Conservation (phyloP, 2,888 invertebrate genomes). For the Epinotia demarniana region DNA sequence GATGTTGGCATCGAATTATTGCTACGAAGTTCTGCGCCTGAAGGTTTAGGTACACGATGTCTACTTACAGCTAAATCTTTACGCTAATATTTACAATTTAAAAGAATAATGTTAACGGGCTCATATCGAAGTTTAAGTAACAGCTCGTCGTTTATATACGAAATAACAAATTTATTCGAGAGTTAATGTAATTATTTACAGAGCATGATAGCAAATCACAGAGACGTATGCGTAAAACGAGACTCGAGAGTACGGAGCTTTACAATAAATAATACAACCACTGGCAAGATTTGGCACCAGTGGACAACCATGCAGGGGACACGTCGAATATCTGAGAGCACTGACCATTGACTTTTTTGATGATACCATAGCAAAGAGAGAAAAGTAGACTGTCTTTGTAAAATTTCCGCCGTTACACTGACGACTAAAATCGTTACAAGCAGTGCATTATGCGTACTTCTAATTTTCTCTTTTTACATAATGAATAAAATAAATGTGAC, state of each 20-base stretch:
- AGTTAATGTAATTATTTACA: constrained; percentile 72
- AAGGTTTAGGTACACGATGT: constrained; percentile 78
- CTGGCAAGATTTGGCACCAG: constrained; percentile 68
- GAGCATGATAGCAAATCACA: constrained; percentile 81
- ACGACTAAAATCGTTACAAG: background rate
- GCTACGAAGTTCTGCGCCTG: constrained; percentile 77
- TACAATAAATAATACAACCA: constrained; percentile 57
- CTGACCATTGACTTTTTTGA: background rate
- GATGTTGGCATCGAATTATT: constrained; percentile 82
- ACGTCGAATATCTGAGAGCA: constrained; percentile 1
- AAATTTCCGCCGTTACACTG: background rate
- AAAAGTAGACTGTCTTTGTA: background rate
- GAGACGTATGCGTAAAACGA: constrained; percentile 72
- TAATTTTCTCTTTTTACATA: constrained; percentile 20
- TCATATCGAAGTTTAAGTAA: constrained; percentile 63
- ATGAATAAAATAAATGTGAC: constrained; percentile 14
- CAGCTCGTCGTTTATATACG: constrained; percentile 75
- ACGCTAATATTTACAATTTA: constrained; percentile 80
- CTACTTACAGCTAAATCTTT: constrained; percentile 74
- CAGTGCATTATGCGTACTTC: background rate
- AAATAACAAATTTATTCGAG: constrained; percentile 82
- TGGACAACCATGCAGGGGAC: constrained; percentile 10
- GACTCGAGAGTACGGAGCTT: constrained; percentile 54
- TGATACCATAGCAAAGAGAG: constrained; percentile 8
- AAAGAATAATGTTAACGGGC: constrained; percentile 74